phyloP scores from a whole-genome alignment of 2,797 vertebrate species.

The Allobates femoralis region DNA sequence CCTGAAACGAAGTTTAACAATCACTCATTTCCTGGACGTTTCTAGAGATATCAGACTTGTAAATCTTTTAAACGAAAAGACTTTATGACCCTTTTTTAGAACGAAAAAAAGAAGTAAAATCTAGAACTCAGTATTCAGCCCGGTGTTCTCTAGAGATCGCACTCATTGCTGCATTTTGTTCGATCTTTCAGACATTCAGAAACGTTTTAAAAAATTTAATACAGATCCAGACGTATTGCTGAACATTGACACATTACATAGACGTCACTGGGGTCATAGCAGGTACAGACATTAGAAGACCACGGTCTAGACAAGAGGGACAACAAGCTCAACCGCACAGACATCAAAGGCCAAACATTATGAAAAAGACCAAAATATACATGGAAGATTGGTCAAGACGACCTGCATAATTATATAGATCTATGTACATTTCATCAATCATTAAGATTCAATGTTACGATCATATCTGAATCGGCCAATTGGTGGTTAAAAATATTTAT shows the following conservation, averaged over 20 bases:
- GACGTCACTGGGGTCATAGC: conserved; percentile 8
- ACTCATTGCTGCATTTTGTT: neutral
- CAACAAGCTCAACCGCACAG: neutral
- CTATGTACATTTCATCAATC: neutral
- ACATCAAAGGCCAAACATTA: neutral
- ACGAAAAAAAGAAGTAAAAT: neutral
- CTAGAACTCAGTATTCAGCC: neutral
- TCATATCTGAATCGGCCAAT: neutral
- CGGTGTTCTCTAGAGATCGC: neutral
- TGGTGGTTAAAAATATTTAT: neutral
- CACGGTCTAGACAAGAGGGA: neutral
- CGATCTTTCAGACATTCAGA: no score
- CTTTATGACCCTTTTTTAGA: neutral
- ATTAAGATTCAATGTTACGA: neutral
- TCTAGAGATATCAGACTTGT: neutral
- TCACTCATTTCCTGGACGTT: neutral
- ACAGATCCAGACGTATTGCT: neutral
- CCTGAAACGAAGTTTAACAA: neutral
- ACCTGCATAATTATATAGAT: neutral
- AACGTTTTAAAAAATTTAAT: neutral
- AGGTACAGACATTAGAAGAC: neutral
- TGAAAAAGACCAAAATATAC: neutral
- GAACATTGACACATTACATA: neutral
- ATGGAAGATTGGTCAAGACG: neutral
- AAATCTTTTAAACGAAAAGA: neutral